Base-by-base conservation (phyloP, 2,113 vertebrate genomes). In the Lipophrys pholis region DNA sequence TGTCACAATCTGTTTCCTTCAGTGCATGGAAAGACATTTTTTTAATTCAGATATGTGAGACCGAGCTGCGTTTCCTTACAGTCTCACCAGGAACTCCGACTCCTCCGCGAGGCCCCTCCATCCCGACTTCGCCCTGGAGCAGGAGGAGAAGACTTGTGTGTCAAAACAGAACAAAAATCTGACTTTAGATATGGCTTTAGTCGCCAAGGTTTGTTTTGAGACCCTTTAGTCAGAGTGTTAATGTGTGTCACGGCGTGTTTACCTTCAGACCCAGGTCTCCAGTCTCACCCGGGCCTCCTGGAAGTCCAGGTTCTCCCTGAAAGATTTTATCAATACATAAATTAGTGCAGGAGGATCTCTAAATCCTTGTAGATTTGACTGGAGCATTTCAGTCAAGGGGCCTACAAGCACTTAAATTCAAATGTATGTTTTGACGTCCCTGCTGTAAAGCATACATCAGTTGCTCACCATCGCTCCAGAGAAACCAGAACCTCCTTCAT, bases 401-500 rank as follows among this genome's bases (percentile, higher is more conserved):
- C 4, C 21, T 4, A 30, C 21, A 30, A 30, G 21, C 21, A 30
- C 21, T 30, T 30, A 4, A 30, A 30, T 30, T 30, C 21, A 30
- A 4, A 30, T 30, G 21, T 30, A 2, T 30, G 2, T 4, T 30
- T 30, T 30, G 2, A 30, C 21, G 21, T n/a, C n/a, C n/a, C n/a
- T n/a, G n/a, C n/a, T n/a, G n/a, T n/a, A n/a, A n/a, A n/a, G n/a
- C n/a, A n/a, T 30, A 30, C 2, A 30, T 2, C 21, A 30, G 4
- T 30, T 30, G 21, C 91, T 92, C 82, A 94, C 91, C 78, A 82
- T 84, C 51, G 84, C 87, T 69, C 90, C 94, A 76, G 80, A 90
- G 73, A 88, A 95, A 52, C 92, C 94, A 60, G 92, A 95, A 16
- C 72, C 88, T 61, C 94, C 95, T 5, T 94, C 91, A 6, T 91